Conservation (phyloP, 2,888 invertebrate species). For the Panzeria rudis region DNA sequence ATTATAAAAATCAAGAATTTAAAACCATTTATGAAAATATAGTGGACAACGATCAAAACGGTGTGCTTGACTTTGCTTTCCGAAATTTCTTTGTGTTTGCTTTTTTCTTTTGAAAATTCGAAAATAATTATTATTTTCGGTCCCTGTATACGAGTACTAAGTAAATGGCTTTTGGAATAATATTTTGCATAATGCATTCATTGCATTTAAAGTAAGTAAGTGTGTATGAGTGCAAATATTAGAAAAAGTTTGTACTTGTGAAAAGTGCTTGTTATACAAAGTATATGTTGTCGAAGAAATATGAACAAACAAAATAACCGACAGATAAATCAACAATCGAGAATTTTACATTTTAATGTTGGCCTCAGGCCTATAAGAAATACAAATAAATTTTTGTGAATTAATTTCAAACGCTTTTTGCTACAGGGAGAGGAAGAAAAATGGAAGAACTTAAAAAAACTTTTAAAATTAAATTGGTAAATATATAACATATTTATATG, state of each 20-base stretch:
- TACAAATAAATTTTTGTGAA: conserved; percentile 7
- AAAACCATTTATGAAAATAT: too few relatives aligned
- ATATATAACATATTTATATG: conserved; percentile 33
- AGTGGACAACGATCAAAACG: too few relatives aligned
- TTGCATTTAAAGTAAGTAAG: background rate
- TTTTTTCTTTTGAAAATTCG: too few relatives aligned
- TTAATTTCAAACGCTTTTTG: background rate
- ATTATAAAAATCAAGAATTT: too few relatives aligned
- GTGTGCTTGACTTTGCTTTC: too few relatives aligned
- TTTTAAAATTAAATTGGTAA: conserved; percentile 56
- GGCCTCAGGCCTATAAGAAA: background rate
- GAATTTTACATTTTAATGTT: background rate
- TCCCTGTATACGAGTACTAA: background rate
- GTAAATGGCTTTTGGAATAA: conserved; percentile 54
- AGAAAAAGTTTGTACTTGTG: conserved; percentile 46
- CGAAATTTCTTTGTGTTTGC: too few relatives aligned
- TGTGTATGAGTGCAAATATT: conserved; percentile 35
- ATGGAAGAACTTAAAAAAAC: conserved; percentile 4
- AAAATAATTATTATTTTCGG: too few relatives aligned
- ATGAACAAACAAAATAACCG: conserved; percentile 10
- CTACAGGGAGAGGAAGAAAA: background rate
- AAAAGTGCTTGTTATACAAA: conserved; percentile 48
- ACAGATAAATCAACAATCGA: background rate
- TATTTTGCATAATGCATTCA: conserved; percentile 12
- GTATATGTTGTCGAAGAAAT: conserved; percentile 51